Conservation (phyloP, 2,113 vertebrate genomes). For the Rhinolophus ferrumequinum region DNA sequence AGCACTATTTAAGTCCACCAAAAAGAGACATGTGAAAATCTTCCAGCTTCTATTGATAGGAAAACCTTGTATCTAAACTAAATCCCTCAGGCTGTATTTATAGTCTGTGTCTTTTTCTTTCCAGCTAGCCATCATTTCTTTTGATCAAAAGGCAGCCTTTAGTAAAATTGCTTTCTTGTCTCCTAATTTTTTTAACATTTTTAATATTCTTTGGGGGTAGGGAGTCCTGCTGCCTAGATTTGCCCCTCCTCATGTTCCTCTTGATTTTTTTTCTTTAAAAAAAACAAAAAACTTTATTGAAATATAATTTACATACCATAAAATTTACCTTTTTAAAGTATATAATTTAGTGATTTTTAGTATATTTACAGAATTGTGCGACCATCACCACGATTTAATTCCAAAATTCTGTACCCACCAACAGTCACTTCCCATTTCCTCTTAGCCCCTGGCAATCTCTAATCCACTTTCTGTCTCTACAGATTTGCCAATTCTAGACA, state of each 20-base stretch:
- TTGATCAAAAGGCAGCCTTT: neutral
- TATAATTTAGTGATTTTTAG: neutral
- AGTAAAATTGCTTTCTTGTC: neutral
- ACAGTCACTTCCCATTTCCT: neutral
- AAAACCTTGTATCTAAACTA: neutral
- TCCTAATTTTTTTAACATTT: neutral
- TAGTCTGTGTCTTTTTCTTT: neutral
- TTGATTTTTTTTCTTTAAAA: neutral
- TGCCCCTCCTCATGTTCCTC: rapidly evolving
- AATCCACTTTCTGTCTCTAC: neutral
- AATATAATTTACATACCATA: neutral
- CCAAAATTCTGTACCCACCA: neutral
- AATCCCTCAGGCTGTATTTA: neutral
- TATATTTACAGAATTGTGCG: neutral
- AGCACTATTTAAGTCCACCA: neutral
- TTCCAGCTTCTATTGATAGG: neutral
- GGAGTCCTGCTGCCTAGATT: neutral
- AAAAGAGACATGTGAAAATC: neutral
- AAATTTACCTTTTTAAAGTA: neutral
- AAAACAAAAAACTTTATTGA: neutral
- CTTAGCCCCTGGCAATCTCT: neutral
- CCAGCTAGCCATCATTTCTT: neutral
- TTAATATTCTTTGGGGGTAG: neutral
- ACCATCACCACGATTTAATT: neutral
- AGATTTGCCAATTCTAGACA: neutral